phyloP scores from a whole-genome alignment of 2,113 vertebrate species.

The Carettochelys insculpta region DNA sequence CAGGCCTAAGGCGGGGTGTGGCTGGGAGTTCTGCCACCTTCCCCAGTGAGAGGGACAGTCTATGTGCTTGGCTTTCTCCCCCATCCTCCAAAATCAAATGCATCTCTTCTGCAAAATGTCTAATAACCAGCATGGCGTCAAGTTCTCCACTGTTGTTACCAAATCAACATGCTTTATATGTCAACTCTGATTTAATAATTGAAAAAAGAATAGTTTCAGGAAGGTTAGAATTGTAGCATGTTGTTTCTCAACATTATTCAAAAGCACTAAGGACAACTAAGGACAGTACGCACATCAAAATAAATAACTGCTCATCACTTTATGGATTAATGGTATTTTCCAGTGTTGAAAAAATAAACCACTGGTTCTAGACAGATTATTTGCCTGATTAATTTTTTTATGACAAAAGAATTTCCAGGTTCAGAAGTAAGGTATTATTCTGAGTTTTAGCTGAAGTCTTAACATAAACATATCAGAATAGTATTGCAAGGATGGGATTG shows the following conservation, averaged over 20 bases:
- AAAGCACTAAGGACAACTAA: conserved; percentile 11
- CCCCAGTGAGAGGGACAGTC: background rate
- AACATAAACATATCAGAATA: conserved; percentile 13
- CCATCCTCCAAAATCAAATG: conserved; percentile 37
- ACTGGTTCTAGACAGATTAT: background rate
- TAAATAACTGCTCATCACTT: background rate
- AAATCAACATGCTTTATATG: conserved; percentile 8
- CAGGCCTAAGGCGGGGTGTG: too few species aligned
- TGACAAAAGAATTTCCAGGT: conserved; percentile 12
- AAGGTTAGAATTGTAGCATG: conserved; percentile 28
- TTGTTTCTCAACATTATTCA: conserved; percentile 5
- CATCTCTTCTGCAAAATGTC: conserved; percentile 24
- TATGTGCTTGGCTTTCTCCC: conserved; percentile 14
- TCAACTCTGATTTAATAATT: conserved; percentile 24
- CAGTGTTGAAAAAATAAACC: background rate
- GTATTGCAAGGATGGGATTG: background rate
- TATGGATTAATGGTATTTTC: conserved; percentile 10
- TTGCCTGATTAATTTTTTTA: conserved; percentile 12
- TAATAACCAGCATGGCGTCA: background rate
- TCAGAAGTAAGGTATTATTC: conserved; percentile 13
- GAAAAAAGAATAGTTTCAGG: background rate
- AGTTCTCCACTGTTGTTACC: conserved; percentile 12
- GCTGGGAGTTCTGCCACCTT: too few species aligned
- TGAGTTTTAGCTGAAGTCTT: background rate
- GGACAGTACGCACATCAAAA: background rate